phyloP scores from a whole-genome alignment of 2,797 vertebrate genomes.

The Mustela erminea region DNA sequence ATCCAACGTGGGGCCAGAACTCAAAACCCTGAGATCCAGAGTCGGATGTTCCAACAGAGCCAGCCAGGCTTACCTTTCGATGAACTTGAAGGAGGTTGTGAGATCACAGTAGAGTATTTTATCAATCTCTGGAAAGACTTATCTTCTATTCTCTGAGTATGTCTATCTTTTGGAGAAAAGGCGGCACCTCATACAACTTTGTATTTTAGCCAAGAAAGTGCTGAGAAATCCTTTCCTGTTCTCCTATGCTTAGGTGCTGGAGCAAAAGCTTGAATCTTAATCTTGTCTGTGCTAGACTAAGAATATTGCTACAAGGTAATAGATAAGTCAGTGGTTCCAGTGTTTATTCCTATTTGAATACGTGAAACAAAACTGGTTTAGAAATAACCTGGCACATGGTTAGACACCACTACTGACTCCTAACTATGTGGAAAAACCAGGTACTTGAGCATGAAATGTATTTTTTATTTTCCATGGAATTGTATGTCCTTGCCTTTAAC shows the following conservation, averaged over 20 bases:
- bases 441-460: background rate
- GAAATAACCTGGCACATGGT: background rate
- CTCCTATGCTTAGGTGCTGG: background rate
- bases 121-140: background rate
- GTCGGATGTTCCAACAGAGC: background rate
- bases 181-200: background rate
- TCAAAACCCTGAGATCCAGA: background rate
- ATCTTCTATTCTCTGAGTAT: background rate
- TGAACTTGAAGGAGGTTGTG: background rate
- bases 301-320: background rate
- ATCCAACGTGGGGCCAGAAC: background rate
- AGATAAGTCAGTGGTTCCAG: background rate
- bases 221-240: constrained; percentile 12
- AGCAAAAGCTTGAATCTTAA: constrained; percentile 6
- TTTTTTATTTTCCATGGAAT: background rate
- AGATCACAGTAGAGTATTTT: background rate
- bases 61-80: background rate
- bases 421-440: constrained; percentile 26
- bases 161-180: background rate
- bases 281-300: constrained; percentile 20
- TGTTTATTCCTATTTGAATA: background rate
- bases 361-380: background rate
- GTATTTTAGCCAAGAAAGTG: constrained; percentile 9
- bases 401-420: background rate
- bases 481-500: constrained; percentile 48